Conservation (phyloP, 2,797 vertebrate species). For the Benthosema pterotum region DNA sequence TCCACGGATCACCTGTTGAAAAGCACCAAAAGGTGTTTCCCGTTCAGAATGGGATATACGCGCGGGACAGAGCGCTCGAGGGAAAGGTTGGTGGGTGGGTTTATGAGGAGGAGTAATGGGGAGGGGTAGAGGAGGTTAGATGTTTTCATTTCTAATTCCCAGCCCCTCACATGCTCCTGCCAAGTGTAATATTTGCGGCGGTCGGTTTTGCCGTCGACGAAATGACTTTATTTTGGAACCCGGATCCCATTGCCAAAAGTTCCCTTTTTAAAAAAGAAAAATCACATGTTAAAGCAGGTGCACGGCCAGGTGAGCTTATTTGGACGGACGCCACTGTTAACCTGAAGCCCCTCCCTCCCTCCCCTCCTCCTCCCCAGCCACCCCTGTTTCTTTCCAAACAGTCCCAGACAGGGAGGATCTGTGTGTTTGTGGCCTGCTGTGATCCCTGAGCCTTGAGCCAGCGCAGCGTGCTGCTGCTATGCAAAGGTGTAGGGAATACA, state of each 20-base stretch:
- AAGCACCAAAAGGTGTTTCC: too few relatives aligned
- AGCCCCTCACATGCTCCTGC: constrained; percentile 36
- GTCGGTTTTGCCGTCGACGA: constrained; percentile 26
- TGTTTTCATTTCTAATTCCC: constrained; percentile 61
- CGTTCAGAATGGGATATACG: too few relatives aligned
- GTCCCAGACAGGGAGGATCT: constrained; percentile 6
- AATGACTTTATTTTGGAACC: constrained; percentile 42
- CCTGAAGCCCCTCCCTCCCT: neutral
- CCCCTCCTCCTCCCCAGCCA: too few relatives aligned
- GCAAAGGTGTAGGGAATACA: neutral
- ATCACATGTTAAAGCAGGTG: constrained; percentile 51
- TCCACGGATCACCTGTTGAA: too few relatives aligned
- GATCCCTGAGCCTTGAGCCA: neutral
- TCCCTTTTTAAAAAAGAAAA: neutral
- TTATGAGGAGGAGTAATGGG: neutral
- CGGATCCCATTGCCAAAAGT: neutral
- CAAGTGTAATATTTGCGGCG: constrained; percentile 44
- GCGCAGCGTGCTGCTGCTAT: neutral
- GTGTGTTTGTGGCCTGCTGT: constrained; percentile 7
- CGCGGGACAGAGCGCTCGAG: constrained; percentile 5
- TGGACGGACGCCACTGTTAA: constrained; percentile 2
- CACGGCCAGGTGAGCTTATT: constrained; percentile 29
- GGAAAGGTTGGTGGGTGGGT: neutral
- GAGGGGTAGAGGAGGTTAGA: constrained; percentile 17
- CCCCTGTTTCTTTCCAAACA: neutral